Base-by-base conservation (phyloP, 2,888 invertebrate genomes). In the Ormia ochracea region DNA sequence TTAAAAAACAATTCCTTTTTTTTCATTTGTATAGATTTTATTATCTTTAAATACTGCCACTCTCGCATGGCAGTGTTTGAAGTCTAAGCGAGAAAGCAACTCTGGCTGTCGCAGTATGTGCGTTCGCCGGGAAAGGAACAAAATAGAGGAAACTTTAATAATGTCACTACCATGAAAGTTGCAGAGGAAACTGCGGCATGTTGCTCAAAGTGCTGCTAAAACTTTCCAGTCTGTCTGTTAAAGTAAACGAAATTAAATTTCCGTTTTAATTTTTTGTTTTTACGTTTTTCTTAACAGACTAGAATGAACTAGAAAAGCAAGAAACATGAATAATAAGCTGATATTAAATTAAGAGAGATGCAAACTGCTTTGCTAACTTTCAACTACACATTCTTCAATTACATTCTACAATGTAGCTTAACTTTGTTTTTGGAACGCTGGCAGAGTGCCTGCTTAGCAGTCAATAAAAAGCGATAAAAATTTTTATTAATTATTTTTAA, bases 211-310 rank as follows among this genome's bases (percentile, higher is more conserved):
- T 48, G n/a, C 50, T 41, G 52, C 33, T 59, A 10, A 4, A 59
- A 70, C 50, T 69, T 70, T 58, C 38, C 50, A n/a, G 38, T 41
- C 61, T 59, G 52, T 61, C 66, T 59, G 48, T 70, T 41, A 61
- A 79, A 74, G 21, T 70, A 74, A 69, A 70, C 69, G 65, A 79
- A 79, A 78, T 78, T 78, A 66, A 78, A 78, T 78, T 73, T 78
- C 73, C 72, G 66, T 73, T 73, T 63, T n/a, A n/a, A n/a, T n/a
- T n/a, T n/a, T n/a, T n/a, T n/a, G n/a, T n/a, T 28, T 21, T 56
- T 28, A 73, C 68, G 63, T 68, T 54, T 56, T 66, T 23, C 59
- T 38, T 36, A 61, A 45, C 23, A 52, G 43, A 72, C 38, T n/a
- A n/a, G n/a, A 68, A 58, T 58, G 45, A 43, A 52, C 17, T 41